phyloP scores from a whole-genome alignment of 2,888 invertebrate genomes.

The Hipparchia semele region DNA sequence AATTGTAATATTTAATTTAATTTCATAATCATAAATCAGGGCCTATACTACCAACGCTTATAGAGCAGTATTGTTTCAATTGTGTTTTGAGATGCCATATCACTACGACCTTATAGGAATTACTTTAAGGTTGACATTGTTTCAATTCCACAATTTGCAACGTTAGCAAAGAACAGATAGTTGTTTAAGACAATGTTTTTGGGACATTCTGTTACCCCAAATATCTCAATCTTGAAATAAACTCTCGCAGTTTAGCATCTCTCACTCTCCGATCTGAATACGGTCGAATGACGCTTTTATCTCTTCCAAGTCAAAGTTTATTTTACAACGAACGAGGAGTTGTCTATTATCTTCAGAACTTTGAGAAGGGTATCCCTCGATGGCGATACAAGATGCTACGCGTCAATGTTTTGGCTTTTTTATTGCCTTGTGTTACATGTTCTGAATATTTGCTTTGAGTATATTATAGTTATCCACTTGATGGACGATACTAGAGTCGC shows the following conservation, averaged over 20 bases:
- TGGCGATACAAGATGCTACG: slow-evolving; percentile 6
- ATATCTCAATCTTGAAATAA: slow-evolving; percentile 15
- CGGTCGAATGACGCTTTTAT: not conserved
- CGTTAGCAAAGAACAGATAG: not conserved
- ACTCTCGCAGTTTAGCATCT: slow-evolving; percentile 7
- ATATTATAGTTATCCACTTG: not conserved
- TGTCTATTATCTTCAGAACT: slow-evolving; percentile 6
- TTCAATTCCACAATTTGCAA: no score
- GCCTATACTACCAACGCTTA: no score
- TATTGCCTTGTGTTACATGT: not conserved
- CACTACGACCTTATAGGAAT: no score
- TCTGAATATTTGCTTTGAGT: slow-evolving; percentile 3
- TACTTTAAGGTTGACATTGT: no score
- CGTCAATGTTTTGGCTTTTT: slow-evolving; percentile 7
- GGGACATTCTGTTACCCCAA: slow-evolving; percentile 6
- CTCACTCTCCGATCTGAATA: not conserved
- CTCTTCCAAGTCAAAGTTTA: not conserved
- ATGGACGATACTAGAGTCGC: no score
- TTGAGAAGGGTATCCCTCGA: slow-evolving; percentile 13
- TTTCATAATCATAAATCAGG: no score
- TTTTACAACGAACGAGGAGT: not conserved
- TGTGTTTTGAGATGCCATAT: no score
- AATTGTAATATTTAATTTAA: no score
- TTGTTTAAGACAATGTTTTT: not conserved
- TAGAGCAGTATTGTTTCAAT: no score